Percentiles rank a stretch among this genome's conserved stretches.
Conservation (phyloP, 2,113 vertebrate species). For the Rhombomys opimus region DNA sequence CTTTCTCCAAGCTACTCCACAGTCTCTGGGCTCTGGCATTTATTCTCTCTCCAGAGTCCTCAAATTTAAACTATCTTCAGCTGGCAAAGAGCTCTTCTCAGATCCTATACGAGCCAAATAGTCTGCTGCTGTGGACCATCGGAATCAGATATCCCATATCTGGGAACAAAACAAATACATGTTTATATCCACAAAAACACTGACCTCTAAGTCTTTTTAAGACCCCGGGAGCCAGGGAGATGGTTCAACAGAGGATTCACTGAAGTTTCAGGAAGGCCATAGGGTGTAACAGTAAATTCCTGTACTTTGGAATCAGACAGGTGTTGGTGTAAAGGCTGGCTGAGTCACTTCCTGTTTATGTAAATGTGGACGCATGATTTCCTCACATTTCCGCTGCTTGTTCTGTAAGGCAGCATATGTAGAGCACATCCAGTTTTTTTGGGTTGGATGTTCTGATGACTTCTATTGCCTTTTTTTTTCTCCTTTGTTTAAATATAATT, state of each 20-base stretch:
- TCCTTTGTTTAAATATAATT: constrained; percentile 37
- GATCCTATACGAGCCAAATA: too few species aligned
- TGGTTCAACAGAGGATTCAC: background rate
- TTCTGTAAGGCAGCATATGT: background rate
- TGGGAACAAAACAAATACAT: too few species aligned
- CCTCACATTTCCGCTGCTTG: background rate
- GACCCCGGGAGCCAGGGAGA: background rate
- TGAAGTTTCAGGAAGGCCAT: background rate
- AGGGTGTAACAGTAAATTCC: background rate
- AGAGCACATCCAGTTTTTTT: background rate
- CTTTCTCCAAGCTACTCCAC: too few species aligned
- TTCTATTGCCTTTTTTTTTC: background rate
- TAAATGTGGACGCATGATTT: background rate
- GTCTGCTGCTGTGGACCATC: too few species aligned
- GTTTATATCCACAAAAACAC: too few species aligned
- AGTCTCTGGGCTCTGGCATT: too few species aligned
- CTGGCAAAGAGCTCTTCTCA: too few species aligned
- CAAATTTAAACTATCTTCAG: too few species aligned
- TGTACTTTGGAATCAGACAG: background rate
- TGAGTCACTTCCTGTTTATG: background rate
- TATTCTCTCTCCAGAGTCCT: too few species aligned
- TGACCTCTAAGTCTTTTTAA: background rate
- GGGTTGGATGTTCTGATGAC: background rate
- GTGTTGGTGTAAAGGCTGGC: background rate
- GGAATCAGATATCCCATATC: too few species aligned